Conservation (phyloP, 2,797 vertebrate species). For the Sebastes umbrosus region DNA sequence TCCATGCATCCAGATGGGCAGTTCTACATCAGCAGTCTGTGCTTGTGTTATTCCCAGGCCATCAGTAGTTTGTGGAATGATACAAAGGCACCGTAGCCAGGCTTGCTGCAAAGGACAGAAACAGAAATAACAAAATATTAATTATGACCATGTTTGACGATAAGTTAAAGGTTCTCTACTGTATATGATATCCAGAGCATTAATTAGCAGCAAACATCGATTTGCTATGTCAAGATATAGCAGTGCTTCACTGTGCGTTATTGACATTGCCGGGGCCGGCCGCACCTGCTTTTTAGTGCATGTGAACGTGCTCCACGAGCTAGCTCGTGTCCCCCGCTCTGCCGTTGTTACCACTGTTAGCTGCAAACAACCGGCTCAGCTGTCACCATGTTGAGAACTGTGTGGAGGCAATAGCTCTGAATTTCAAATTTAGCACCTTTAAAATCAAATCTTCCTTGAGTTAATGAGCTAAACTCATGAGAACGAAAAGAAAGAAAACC, state of each 20-base stretch:
- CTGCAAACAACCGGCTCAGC: background rate
- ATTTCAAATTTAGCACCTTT: background rate
- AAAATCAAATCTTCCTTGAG: background rate
- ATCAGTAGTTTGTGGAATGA: slow-evolving; percentile 82
- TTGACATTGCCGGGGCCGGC: too few species aligned
- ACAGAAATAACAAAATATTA: slow-evolving; percentile 3
- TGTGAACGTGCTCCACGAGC: too few species aligned
- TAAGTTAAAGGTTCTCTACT: background rate
- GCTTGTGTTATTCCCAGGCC: slow-evolving; percentile 79
- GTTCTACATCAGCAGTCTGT: background rate
- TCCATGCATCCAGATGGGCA: background rate
- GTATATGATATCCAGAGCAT: background rate
- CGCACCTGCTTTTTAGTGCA: too few species aligned
- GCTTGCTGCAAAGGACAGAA: slow-evolving; percentile 65
- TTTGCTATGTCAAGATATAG: background rate
- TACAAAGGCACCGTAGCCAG: slow-evolving; percentile 79
- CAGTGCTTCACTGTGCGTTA: too few species aligned
- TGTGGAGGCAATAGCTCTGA: background rate
- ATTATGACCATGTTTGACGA: background rate
- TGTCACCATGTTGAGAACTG: background rate
- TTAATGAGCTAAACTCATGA: background rate
- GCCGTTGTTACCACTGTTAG: background rate
- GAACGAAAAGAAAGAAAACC: background rate
- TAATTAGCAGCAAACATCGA: background rate
- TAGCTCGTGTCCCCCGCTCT: too few species aligned